Conservation (phyloP, 37 sponge, comb jelly and placozoan species). For the Oscarella lobularis region DNA sequence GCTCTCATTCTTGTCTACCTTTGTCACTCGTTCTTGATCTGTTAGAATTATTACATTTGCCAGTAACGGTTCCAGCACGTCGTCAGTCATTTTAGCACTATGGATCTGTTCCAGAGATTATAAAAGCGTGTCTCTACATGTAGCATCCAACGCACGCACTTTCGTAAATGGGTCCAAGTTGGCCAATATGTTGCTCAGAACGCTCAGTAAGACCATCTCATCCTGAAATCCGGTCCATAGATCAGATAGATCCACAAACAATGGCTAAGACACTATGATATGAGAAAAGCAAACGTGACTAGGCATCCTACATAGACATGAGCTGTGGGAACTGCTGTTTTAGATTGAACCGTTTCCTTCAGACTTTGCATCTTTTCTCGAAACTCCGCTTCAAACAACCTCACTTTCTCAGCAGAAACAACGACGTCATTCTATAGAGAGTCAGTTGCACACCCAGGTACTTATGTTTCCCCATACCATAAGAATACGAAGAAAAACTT, state of each 20-base stretch:
- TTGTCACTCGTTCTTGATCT: not conserved
- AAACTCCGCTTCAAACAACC: slow-evolving; percentile 55
- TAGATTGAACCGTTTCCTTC: slow-evolving; percentile 80
- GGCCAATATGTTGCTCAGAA: slow-evolving; percentile 78
- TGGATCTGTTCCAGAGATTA: not conserved
- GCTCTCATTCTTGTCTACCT: not conserved
- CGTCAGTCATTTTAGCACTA: not conserved
- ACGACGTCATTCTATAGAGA: slow-evolving; percentile 51
- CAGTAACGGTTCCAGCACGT: not conserved
- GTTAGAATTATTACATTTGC: not conserved
- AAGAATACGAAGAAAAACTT: slow-evolving; percentile 72
- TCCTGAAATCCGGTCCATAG: slow-evolving; percentile 89
- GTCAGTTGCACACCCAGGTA: not conserved
- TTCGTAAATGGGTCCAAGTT: slow-evolving; percentile 61
- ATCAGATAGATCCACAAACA: slow-evolving; percentile 62
- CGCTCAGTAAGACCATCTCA: slow-evolving; percentile 90
- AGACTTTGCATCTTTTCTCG: slow-evolving; percentile 42
- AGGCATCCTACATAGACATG: slow-evolving; percentile 73
- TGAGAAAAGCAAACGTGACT: not conserved
- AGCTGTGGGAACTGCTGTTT: slow-evolving; percentile 94
- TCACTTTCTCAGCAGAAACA: slow-evolving; percentile 45
- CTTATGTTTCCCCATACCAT: slow-evolving; percentile 27
- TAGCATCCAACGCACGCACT: slow-evolving; percentile 28
- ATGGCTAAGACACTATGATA: slow-evolving; percentile 40
- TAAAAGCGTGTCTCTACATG: too few species aligned